Evolutionary conservation across 2,797 vertebrate species (phyloP).

Genomic region (Phrynocephalus forsythii): DNA sequence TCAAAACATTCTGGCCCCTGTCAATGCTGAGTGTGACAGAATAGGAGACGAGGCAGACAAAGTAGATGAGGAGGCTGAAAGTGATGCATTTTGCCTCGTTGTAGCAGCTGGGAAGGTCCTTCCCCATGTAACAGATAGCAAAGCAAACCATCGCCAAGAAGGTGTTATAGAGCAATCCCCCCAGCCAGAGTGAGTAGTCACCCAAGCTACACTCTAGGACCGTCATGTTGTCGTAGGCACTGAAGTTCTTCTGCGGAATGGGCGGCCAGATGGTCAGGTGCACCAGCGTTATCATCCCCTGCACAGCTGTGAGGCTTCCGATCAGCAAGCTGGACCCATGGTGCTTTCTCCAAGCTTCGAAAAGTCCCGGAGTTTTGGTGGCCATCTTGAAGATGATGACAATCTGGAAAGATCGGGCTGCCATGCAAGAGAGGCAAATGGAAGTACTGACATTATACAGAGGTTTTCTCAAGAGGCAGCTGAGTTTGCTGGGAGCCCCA

Average conservation of each 20-base stretch:
- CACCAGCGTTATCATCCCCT: conserved; percentile 69
- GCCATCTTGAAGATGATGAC: conserved; percentile 88
- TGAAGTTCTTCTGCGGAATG: conserved; percentile 68
- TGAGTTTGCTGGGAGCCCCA: conserved; percentile 70
- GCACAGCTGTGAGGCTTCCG: conserved; percentile 57
- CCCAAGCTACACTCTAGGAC: conserved; percentile 54
- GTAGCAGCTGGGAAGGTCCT: conserved; percentile 89
- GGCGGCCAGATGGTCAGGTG: conserved; percentile 61
- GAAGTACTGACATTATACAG: conserved; percentile 80
- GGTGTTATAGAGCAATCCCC: conserved; percentile 43
- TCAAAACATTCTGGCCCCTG: conserved; percentile 41
- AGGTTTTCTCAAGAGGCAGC: conserved; percentile 75
- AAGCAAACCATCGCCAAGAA: conserved; percentile 75
- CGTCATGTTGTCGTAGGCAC: conserved; percentile 66
- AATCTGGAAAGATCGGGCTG: conserved; percentile 86
- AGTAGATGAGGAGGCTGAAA: conserved; percentile 84
- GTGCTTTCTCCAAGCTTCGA: conserved; percentile 81
- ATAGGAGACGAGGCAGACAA: conserved; percentile 80
- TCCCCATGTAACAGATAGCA: conserved; percentile 86
- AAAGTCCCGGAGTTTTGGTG: conserved; percentile 73
- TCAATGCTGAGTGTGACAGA: conserved; percentile 70
- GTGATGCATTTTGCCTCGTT: conserved; percentile 89
- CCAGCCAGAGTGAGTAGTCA: conserved; percentile 42
- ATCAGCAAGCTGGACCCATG: conserved; percentile 80
- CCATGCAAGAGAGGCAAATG: conserved; percentile 83